A percentile compares a stretch with the other conserved stretches of the same genome.
Conservation (phyloP, 2,888 invertebrate genomes). For the Volucella inanis region DNA sequence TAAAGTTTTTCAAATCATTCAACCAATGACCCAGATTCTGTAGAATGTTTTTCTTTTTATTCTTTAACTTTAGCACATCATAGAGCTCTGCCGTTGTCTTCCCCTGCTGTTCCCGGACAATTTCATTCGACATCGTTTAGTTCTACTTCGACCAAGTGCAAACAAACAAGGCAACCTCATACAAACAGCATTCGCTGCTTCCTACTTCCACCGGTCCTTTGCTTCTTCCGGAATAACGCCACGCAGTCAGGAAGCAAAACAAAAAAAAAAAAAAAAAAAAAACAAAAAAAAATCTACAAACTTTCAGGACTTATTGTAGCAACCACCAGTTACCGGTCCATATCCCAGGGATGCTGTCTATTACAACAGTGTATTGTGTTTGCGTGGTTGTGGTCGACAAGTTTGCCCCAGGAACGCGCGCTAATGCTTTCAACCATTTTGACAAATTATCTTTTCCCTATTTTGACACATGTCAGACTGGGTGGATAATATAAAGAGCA, state of each 20-base stretch:
- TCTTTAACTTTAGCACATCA: constrained; percentile 41
- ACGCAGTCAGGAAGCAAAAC: constrained; percentile 6
- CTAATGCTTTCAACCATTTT: constrained; percentile 62
- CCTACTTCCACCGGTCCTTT: not conserved
- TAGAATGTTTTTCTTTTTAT: constrained; percentile 31
- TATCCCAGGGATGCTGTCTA: constrained; percentile 56
- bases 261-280: constrained; percentile 12
- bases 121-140: constrained; percentile 49
- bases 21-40: constrained; percentile 64
- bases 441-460: constrained; percentile 72
- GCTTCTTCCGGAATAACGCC: constrained; percentile 38
- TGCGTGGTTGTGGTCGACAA: constrained; percentile 24
- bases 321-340: constrained; percentile 68
- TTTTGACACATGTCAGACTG: constrained; percentile 74
- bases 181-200: constrained; percentile 19
- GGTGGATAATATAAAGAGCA: constrained; percentile 43
- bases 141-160: constrained; percentile 62
- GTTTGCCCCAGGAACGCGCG: constrained; percentile 36
- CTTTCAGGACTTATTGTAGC: constrained; percentile 47
- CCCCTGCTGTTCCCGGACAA: constrained; percentile 12
- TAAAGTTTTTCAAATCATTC: constrained; percentile 60
- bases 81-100: constrained; percentile 17
- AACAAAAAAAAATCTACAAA: constrained; percentile 16
- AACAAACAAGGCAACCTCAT: constrained; percentile 37
- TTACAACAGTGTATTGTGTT: constrained; percentile 50